Percentiles rank a stretch among this genome's conserved stretches.
These are phyloP conservation scores for Cataglyphis cursor DNA, from an alignment of 2,888 invertebrate species.

Conservation along the genomic window DNA sequence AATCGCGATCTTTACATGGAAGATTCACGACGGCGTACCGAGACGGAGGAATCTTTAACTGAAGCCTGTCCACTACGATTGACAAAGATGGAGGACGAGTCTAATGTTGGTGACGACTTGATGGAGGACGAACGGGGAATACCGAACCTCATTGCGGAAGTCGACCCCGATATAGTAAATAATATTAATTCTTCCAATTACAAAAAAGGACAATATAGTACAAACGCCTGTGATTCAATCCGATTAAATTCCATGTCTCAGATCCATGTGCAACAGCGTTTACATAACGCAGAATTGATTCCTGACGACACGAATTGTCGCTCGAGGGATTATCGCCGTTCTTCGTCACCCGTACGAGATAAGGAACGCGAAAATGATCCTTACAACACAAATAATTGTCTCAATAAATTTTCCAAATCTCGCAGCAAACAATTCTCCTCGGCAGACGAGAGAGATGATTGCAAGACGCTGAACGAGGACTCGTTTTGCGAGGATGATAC, in stretches of 20 bases:
- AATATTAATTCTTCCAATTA: conserved; percentile 67
- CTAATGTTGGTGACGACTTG: conserved; percentile 47
- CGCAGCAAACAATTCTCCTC: conserved; percentile 41
- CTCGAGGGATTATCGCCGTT: conserved; percentile 51
- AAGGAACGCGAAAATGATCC: conserved; percentile 45
- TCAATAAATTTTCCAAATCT: conserved; percentile 59
- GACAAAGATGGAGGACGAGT: conserved; percentile 53
- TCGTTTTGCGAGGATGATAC: conserved; percentile 75
- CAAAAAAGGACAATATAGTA: conserved; percentile 74
- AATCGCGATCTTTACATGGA: conserved; percentile 55
- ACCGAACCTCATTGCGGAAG: conserved; percentile 66
- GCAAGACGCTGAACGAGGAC: conserved; percentile 56
- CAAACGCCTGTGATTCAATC: conserved; percentile 77
- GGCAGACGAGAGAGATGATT: conserved; percentile 55
- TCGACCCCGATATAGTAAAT: conserved; percentile 64
- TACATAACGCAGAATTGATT: conserved; percentile 61
- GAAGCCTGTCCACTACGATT: conserved; percentile 55
- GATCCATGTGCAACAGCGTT: conserved; percentile 63
- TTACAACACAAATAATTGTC: conserved; percentile 27
- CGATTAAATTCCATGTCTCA: conserved; percentile 72
- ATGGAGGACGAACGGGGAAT: conserved; percentile 66
- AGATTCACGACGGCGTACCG: conserved; percentile 6
- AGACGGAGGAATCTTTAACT: neutral
- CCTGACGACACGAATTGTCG: conserved; percentile 58
- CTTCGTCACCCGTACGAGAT: conserved; percentile 50